A percentile compares a stretch with the other conserved stretches of the same genome.
Evolutionary conservation across 2,797 vertebrate species (phyloP).

Genomic region (Hydrolagus colliei): DNA sequence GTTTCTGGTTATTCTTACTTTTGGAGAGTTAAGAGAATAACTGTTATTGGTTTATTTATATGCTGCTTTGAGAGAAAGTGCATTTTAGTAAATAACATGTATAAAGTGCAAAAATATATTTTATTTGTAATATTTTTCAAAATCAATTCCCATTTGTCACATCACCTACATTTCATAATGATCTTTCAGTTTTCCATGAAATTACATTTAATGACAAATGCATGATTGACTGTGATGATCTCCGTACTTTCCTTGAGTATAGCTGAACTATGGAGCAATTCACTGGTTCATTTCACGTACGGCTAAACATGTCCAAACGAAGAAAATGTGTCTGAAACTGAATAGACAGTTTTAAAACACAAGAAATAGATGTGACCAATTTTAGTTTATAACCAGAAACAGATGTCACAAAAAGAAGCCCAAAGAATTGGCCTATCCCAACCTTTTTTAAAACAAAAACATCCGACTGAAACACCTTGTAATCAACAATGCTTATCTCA

Average conservation of each 20-base stretch:
- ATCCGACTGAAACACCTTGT: too few species aligned
- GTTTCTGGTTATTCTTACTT: constrained; percentile 10
- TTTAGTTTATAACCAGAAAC: constrained; percentile 21
- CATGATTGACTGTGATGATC: background rate
- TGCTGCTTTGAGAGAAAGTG: constrained; percentile 15
- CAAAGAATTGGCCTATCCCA: background rate
- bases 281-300: background rate
- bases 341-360: background rate
- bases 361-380: background rate
- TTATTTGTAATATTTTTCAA: background rate
- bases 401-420: background rate
- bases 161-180: background rate
- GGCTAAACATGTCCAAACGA: background rate
- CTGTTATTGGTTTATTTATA: background rate
- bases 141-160: constrained; percentile 6
- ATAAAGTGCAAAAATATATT: constrained; percentile 19
- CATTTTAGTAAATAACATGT: constrained; percentile 16
- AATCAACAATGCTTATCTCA: background rate
- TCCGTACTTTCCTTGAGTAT: background rate
- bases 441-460: background rate
- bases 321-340: background rate
- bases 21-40: background rate
- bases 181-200: background rate
- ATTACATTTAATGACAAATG: background rate
- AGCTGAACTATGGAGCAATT: background rate